phyloP scores from a whole-genome alignment of 2,888 invertebrate genomes.

The Prosapia bicincta region DNA sequence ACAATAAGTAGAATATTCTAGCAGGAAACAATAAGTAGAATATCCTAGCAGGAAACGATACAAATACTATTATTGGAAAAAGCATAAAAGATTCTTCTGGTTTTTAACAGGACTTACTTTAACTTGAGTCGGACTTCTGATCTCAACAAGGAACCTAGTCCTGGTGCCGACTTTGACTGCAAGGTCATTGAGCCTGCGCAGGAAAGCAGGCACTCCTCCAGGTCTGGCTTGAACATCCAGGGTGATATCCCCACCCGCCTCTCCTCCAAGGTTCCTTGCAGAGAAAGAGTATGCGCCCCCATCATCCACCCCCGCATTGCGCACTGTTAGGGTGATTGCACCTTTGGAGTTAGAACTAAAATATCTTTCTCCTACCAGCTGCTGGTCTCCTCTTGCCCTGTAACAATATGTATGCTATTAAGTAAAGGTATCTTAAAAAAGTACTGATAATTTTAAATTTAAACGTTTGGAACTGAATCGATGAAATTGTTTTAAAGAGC shows the following conservation, averaged over 20 bases:
- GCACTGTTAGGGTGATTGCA: conserved; percentile 49
- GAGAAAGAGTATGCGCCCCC: conserved; percentile 73
- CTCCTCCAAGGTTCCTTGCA: conserved; percentile 55
- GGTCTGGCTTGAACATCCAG: conserved; percentile 55
- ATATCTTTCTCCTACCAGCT: conserved; percentile 65
- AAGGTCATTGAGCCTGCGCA: conserved; percentile 79
- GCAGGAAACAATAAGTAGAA: too few relatives aligned
- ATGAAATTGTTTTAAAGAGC: too few relatives aligned
- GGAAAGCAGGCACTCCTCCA: conserved; percentile 71
- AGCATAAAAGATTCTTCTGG: too few relatives aligned
- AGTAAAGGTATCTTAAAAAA: neutral
- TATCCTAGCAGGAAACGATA: too few relatives aligned
- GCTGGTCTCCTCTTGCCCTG: conserved; percentile 44
- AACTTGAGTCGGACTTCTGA: conserved; percentile 71
- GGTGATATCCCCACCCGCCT: conserved; percentile 53
- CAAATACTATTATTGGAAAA: too few relatives aligned
- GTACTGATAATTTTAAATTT: too few relatives aligned
- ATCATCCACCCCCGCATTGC: conserved; percentile 60
- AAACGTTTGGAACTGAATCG: too few relatives aligned
- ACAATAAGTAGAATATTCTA: too few relatives aligned
- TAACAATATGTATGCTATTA: neutral
- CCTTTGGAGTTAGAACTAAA: conserved; percentile 45
- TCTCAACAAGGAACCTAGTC: conserved; percentile 79
- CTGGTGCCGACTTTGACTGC: conserved; percentile 88
- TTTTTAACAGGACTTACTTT: too few relatives aligned